Evolutionary conservation across 2,113 vertebrate genomes (phyloP), one percentile per base, ranked within the genome.

Genomic region (Haemorhous mexicanus): DNA sequence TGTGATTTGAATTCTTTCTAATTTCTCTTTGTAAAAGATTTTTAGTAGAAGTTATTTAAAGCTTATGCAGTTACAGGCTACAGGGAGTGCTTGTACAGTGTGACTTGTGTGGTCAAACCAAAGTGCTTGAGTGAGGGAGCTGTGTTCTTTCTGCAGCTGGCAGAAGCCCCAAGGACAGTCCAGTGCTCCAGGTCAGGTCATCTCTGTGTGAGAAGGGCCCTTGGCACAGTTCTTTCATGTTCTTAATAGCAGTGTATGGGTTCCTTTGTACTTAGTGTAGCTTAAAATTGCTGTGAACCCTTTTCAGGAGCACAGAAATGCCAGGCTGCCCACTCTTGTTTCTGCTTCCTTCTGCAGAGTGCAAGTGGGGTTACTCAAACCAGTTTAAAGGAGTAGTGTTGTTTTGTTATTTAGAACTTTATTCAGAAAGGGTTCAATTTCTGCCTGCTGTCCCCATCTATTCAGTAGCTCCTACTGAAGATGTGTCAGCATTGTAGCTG

Each of bases 371-470:
- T 87, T 90, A n/a, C 78, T 87, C 43, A 84, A 64, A 64, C 7
- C 21, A 39, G 5, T 84, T 91, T 50, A 58, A 33, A 77, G 82
- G 16, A 72, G 22, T 26, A 26, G 21, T 37, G 37, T 3, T 43
- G 11, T 1, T 12, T 28, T 87, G 43, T 74, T 28, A 24, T 15
- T 77, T 69, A 56, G 37, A 89, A 21, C 4, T 77, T 24, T 10
- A 46, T 84, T 83, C 19, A 62, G 13, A 9, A 70, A 63, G 37
- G 16, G 19, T 47, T 90, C 37, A 2, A 1, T 72, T 86, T 72
- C 39, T 87, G 11, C 19, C 7, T n/a, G 1, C 7, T 43, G 9
- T 53, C 32, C 26, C 19, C 7, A 11, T 1, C 30, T 58, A 0
- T 15, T 64, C 26, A 66, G 1, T 13, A 50, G 24, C 39, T 53